These are phyloP conservation scores for Spodoptera exigua DNA, from an alignment of 2,888 invertebrate species.

Conservation along the genomic window DNA sequence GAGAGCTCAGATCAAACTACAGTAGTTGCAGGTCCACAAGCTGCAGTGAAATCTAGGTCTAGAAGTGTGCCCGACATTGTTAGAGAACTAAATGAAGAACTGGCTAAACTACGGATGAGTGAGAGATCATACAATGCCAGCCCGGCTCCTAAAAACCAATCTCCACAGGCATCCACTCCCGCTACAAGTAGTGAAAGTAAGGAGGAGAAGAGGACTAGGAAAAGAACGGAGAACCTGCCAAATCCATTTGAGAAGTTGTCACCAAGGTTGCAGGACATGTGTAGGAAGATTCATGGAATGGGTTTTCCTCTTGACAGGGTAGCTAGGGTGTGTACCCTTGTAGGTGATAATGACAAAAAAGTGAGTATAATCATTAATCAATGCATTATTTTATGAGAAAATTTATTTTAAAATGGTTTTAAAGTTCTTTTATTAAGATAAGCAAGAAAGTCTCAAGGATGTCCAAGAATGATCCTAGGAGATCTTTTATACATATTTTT, in stretches of 20 bases:
- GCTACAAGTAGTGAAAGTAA: slow-evolving; percentile 68
- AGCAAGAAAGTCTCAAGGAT: no score
- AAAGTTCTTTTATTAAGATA: not conserved
- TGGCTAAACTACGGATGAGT: slow-evolving; percentile 84
- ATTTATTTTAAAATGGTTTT: not conserved
- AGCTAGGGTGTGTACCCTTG: slow-evolving; percentile 93
- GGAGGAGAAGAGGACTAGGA: slow-evolving; percentile 68
- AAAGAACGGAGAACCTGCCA: slow-evolving; percentile 74
- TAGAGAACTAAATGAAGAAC: slow-evolving; percentile 92
- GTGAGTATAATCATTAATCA: slow-evolving; percentile 78
- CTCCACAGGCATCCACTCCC: slow-evolving; percentile 60
- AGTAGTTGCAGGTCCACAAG: slow-evolving; percentile 59
- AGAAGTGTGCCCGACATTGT: slow-evolving; percentile 93
- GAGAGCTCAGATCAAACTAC: slow-evolving; percentile 61
- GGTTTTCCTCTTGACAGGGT: slow-evolving; percentile 95
- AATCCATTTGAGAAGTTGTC: slow-evolving; percentile 83
- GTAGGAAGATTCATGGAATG: slow-evolving; percentile 94
- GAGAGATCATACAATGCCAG: slow-evolving; percentile 87
- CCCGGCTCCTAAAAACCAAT: slow-evolving; percentile 78
- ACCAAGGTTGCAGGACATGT: slow-evolving; percentile 90
- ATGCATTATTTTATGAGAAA: not conserved
- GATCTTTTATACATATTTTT: no score
- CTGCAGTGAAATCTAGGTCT: slow-evolving; percentile 83
- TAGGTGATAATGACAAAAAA: slow-evolving; percentile 95
- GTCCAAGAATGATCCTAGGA: no score